Conservation (phyloP, 2,113 vertebrate genomes). For the Archocentrus centrarchus region DNA sequence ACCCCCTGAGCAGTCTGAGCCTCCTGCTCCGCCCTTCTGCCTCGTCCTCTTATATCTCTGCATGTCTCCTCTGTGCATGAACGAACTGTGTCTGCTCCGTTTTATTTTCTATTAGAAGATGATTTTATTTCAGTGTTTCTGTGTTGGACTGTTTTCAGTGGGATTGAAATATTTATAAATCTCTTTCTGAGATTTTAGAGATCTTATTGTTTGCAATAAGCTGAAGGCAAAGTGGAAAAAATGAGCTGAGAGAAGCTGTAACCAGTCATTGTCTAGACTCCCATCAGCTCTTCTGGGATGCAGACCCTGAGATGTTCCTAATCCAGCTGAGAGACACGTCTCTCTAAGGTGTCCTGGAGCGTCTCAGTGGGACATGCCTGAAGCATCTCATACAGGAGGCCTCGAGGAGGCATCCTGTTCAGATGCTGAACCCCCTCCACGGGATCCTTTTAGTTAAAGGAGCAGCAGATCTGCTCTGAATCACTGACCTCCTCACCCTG, state of each 20-base stretch:
- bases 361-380: fast-evolving
- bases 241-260: background rate
- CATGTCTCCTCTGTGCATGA: slow-evolving; percentile 71
- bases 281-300: background rate
- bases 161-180: background rate
- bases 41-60: slow-evolving; percentile 28
- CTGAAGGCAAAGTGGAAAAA: background rate
- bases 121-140: background rate
- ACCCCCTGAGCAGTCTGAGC: background rate
- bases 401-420: no score
- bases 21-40: background rate
- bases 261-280: background rate
- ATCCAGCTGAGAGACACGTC: background rate
- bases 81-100: slow-evolving; percentile 44
- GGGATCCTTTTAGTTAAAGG: no score
- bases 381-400: no score
- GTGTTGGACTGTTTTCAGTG: background rate
- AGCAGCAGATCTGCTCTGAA: background rate
- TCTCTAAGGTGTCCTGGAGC: background rate
- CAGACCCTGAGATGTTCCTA: background rate
- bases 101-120: background rate
- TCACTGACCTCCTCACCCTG: background rate
- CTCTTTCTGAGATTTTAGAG: background rate
- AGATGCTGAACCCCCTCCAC: no score
- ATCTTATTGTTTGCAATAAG: background rate